phyloP scores from a whole-genome alignment of 1,140 invertebrate genomes.

The Colletes gigas region DNA sequence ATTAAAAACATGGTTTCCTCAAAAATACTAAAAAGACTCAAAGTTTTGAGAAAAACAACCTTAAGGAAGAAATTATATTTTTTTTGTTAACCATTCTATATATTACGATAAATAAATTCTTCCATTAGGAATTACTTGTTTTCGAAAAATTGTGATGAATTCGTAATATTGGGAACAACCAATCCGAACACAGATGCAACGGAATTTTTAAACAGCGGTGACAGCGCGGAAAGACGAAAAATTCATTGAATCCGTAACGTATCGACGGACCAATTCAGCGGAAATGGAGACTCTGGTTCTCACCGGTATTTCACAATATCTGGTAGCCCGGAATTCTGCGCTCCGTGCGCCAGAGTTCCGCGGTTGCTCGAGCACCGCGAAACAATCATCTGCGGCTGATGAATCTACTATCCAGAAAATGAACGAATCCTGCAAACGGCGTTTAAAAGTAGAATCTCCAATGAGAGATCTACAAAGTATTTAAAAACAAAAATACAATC shows the following conservation, averaged over 20 bases:
- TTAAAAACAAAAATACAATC: conserved; percentile 13
- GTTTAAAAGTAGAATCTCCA: not conserved
- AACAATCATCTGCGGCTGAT: conserved; percentile 1
- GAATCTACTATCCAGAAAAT: not conserved
- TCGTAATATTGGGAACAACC: not conserved
- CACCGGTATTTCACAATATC: not conserved
- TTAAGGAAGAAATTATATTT: too few relatives aligned
- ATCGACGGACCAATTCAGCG: not conserved
- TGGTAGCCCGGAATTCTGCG: not conserved
- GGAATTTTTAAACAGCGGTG: not conserved
- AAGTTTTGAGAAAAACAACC: too few relatives aligned
- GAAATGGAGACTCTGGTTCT: not conserved
- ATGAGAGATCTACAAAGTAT: not conserved
- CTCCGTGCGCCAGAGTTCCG: not conserved
- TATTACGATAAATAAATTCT: too few relatives aligned
- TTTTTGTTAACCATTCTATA: too few relatives aligned
- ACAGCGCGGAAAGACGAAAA: not conserved
- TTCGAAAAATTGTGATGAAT: too few relatives aligned
- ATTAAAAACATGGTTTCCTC: too few relatives aligned
- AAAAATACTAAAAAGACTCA: too few relatives aligned
- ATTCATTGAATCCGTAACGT: conserved; percentile 3
- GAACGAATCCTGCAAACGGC: not conserved
- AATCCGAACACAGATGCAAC: not conserved
- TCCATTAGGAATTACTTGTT: too few relatives aligned
- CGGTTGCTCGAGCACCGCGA: not conserved